A percentile compares a stretch with the other conserved stretches of the same genome.
phyloP scores from a whole-genome alignment of 2,113 vertebrate species.

The Aspiorhynchus laticeps region DNA sequence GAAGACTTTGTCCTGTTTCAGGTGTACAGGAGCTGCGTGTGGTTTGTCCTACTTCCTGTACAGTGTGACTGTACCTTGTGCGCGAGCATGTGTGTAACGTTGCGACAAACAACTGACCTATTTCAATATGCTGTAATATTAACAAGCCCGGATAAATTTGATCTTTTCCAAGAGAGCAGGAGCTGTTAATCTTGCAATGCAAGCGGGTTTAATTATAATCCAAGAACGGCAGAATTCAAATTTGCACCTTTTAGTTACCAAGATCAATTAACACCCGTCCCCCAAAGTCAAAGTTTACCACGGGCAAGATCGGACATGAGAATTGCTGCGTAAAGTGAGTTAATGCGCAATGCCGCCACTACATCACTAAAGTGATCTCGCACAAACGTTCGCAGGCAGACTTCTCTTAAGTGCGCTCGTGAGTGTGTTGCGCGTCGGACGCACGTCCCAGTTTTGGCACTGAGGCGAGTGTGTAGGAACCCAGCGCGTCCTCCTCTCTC shows the following conservation, averaged over 20 bases:
- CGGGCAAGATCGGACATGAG: conserved; percentile 13
- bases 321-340: conserved; percentile 12
- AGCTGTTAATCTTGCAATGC: neutral
- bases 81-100: conserved; percentile 57
- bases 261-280: conserved; percentile 48
- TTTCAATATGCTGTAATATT: conserved; percentile 62
- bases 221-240: neutral
- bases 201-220: neutral
- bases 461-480: conserved; percentile 38
- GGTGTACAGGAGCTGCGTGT: conserved; percentile 76
- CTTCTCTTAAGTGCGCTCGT: conserved; percentile 27
- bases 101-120: conserved; percentile 77
- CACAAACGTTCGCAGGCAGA: neutral
- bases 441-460: conserved; percentile 53
- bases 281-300: conserved; percentile 26
- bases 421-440: conserved; percentile 48
- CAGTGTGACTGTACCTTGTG: conserved; percentile 62
- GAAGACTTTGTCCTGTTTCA: conserved; percentile 70
- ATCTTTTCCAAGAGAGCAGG: neutral
- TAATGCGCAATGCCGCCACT: conserved; percentile 19
- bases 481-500: conserved; percentile 38
- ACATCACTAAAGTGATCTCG: conserved; percentile 7
- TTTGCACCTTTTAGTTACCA: conserved; percentile 32
- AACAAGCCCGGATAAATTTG: neutral
- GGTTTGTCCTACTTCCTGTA: conserved; percentile 77